These are phyloP conservation scores for Leptothorax acervorum DNA, from an alignment of 2,888 invertebrate species.

Conservation along the genomic window DNA sequence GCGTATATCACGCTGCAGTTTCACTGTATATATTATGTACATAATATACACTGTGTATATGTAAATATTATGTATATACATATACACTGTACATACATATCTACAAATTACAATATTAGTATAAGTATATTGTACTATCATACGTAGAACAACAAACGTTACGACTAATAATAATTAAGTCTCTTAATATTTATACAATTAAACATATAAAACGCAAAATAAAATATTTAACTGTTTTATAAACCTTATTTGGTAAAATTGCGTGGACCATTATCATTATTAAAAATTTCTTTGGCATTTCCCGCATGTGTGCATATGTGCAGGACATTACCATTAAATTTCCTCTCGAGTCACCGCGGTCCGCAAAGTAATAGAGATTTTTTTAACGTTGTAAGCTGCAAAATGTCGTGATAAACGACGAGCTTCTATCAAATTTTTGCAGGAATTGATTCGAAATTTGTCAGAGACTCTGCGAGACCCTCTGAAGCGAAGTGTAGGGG, in stretches of 20 bases:
- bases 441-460: slow-evolving; percentile 23
- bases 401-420: slow-evolving; percentile 20
- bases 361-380: not conserved
- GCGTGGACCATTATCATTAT: not conserved
- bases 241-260: slow-evolving; percentile 11
- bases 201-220: not conserved
- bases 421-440: not conserved
- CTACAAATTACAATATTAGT: slow-evolving; percentile 6
- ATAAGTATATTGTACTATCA: no score
- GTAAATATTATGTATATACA: no score
- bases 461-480: not conserved
- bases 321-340: not conserved
- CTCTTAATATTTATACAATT: not conserved
- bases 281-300: not conserved
- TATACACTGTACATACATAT: no score
- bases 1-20: not conserved
- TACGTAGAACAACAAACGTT: not conserved
- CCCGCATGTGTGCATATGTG: not conserved
- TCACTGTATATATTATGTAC: not conserved
- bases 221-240: not conserved
- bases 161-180: slow-evolving; percentile 13
- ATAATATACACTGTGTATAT: no score
- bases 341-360: not conserved
- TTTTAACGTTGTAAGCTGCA: not conserved
- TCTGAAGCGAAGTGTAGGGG: not conserved